A percentile compares a stretch with the other conserved stretches of the same genome.
phyloP scores from a whole-genome alignment of 2,888 invertebrate genomes.

The Meiosimyza platycephala region DNA sequence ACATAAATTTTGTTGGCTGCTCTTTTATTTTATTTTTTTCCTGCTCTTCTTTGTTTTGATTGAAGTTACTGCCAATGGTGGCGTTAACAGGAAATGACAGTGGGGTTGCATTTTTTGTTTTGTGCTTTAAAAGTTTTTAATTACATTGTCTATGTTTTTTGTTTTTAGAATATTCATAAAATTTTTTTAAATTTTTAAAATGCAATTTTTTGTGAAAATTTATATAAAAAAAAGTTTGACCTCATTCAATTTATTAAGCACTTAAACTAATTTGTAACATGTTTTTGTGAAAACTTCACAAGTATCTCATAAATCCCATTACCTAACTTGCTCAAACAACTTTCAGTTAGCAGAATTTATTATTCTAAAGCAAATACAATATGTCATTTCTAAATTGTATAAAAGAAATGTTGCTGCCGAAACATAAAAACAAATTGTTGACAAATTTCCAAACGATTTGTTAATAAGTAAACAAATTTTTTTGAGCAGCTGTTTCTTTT shows the following conservation, averaged over 20 bases:
- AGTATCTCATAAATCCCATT: no score
- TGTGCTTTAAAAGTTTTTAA: background rate
- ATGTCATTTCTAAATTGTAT: no score
- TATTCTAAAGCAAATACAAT: no score
- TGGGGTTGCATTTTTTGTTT: conserved; percentile 24
- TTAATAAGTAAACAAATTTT: background rate
- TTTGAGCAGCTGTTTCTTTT: background rate
- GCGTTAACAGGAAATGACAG: conserved; percentile 31
- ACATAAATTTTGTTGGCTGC: conserved; percentile 42
- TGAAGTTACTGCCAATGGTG: conserved; percentile 28
- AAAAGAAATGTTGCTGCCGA: no score
- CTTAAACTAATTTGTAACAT: no score
- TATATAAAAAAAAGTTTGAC: background rate
- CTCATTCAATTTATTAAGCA: no score
- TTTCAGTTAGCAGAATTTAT: no score
- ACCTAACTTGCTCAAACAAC: no score
- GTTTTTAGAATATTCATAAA: no score
- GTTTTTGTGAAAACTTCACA: no score
- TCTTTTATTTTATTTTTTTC: conserved; percentile 36
- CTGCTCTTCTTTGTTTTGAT: conserved; percentile 30
- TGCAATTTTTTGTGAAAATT: background rate
- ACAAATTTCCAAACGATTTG: conserved; percentile 6
- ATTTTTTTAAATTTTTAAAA: background rate
- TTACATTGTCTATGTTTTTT: no score
- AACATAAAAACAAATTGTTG: background rate